Evolutionary conservation across 2,113 vertebrate species (phyloP).

Genomic region (Passer domesticus): DNA sequence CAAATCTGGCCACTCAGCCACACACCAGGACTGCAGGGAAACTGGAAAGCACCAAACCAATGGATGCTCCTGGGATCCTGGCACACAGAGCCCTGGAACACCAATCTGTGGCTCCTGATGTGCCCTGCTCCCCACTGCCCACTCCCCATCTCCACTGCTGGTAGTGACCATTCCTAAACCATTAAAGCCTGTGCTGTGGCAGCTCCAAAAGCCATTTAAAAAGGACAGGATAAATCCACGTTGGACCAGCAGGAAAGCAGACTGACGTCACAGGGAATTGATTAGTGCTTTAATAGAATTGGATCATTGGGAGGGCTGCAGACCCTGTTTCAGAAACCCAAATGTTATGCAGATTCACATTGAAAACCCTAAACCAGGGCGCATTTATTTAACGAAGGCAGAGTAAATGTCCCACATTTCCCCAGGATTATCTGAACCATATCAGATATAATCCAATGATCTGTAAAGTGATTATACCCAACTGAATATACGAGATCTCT

Average conservation of each 20-base stretch:
- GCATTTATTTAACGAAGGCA: conserved; percentile 29
- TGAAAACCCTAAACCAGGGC: conserved; percentile 14
- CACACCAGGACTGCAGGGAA: fast-evolving
- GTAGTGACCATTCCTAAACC: neutral
- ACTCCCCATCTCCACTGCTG: fast-evolving
- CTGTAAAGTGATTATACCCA: conserved; percentile 58
- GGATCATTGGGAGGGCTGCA: conserved; percentile 14
- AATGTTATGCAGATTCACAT: conserved; percentile 19
- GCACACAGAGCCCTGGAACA: neutral
- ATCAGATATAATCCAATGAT: conserved; percentile 61
- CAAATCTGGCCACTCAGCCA: fast-evolving
- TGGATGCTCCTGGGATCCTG: neutral
- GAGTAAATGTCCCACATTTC: conserved; percentile 33
- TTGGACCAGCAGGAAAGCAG: neutral
- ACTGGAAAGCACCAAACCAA: neutral
- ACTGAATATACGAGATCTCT: conserved; percentile 67
- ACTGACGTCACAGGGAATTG: conserved; percentile 20
- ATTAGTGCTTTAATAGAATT: conserved; percentile 55
- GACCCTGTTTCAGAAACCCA: conserved; percentile 49
- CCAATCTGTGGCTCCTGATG: neutral
- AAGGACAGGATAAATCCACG: conserved; percentile 10
- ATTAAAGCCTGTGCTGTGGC: neutral
- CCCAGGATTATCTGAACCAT: conserved; percentile 48
- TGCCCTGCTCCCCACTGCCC: neutral
- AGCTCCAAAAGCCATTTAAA: neutral